phyloP scores from a whole-genome alignment of 2,113 vertebrate genomes.

The Sebastes schlegelii region DNA sequence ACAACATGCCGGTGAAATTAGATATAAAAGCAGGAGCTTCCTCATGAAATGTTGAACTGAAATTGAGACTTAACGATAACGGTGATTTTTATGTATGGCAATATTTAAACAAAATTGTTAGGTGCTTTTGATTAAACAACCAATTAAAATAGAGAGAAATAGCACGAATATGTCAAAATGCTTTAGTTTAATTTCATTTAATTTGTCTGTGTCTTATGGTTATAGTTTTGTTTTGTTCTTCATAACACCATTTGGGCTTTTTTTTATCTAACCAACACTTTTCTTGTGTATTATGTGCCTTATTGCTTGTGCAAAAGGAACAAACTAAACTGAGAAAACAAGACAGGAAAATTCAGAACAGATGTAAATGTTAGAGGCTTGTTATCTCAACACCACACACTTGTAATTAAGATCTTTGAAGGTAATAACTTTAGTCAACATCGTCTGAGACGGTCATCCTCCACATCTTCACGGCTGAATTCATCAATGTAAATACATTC shows the following conservation, averaged over 20 bases:
- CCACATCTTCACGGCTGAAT: background rate
- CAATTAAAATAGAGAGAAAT: background rate
- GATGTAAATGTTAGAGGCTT: background rate
- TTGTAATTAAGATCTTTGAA: conserved; percentile 32
- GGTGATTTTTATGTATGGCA: no score
- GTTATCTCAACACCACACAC: conserved; percentile 21
- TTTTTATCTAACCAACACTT: background rate
- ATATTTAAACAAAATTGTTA: background rate
- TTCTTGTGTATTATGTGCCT: background rate
- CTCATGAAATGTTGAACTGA: background rate
- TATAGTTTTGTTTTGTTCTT: background rate
- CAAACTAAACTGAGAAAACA: background rate
- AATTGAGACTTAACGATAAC: no score
- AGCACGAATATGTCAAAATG: background rate
- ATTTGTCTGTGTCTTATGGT: background rate
- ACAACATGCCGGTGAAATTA: background rate
- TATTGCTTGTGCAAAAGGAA: background rate
- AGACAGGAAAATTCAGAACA: background rate
- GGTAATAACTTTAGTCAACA: conserved; percentile 1
- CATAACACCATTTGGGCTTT: background rate
- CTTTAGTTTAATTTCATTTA: background rate
- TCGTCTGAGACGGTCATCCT: background rate
- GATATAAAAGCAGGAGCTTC: background rate
- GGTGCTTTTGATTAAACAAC: background rate
- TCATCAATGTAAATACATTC: background rate